Base-by-base conservation (phyloP, 2,113 vertebrate genomes). In the Podiceps cristatus region DNA sequence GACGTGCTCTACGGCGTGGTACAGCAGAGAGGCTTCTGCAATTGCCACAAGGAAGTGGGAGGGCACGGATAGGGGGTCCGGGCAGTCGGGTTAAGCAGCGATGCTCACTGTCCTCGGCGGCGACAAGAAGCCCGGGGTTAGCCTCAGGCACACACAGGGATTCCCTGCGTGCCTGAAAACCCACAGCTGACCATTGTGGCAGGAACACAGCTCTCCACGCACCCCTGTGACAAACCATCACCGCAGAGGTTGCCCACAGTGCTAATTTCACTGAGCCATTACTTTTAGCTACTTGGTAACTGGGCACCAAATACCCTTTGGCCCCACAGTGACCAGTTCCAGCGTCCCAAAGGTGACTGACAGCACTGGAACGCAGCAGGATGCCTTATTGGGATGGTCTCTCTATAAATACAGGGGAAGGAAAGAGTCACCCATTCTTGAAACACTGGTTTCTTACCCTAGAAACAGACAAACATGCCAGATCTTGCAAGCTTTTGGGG, bases 1-100 rank as follows among this genome's bases (percentile, higher is more conserved):
- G n/a, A 9, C 13, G 35, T 1, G 63, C 42, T 44, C 40, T 20
- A 4, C 33, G 14, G 60, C 0, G 6, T 25, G 52, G 18, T 2
- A 5, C 0, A 45, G 50, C 76, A 49, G 7, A 12, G 27, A 20
- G 33, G 7, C 16, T 18, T 11, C 19, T 14, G 13, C 24, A 8
- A 4, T 49, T 9, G 14, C 33, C 40, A 16, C 35, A 13, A 0
- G 28, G 44, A 25, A 9, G 18, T 20, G 1, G 8, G 23, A 77
- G 40, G 59, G 60, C 6, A 22, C 0, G 4, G 44, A 14, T 5
- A 7, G 66, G 37, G 33, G 1, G 18, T 1, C 5, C 22, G 2
- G 11, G 35, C 58, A 31, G 13, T 2, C 25, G 10, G n/a, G 50
- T 35, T 15, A 72, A 11, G 40, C 53, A 45, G 72, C 1, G 0